Base-by-base conservation (phyloP, 2,888 invertebrate species). In the Frankliniella intonsa region DNA sequence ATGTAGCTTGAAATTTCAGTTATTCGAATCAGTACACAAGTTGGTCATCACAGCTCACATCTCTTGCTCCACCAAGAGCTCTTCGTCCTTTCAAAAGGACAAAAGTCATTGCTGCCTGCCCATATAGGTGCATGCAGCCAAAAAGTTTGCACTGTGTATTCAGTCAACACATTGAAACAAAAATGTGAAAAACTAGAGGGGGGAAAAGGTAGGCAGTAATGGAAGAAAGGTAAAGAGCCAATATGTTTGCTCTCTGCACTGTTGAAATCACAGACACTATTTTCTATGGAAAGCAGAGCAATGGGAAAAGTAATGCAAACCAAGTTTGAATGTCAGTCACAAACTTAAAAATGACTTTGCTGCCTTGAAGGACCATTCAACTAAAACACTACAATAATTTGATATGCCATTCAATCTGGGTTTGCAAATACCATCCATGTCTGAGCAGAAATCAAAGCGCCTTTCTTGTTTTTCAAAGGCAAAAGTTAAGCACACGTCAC, bases 31-130 rank as follows among this genome's bases (percentile, higher is more conserved):
- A 76, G 69, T 76, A 25, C 25, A 76, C 22, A 19, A 22, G 69
- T 76, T 76, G 69, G 69, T 76, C 69, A 76, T 76, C 69, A 76
- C 69, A 76, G 69, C 69, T 76, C 69, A 76, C 69, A 25, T 22
- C 69, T 76, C 69, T 76, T 76, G 69, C 69, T 76, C 69, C 69
- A 76, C 69, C 22, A 76, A 76, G 69, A 76, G 69, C 25, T 76
- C 69, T 76, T 76, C 69, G 25, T 76, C 69, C 69, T 22, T 25
- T 22, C 25, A 25, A 10, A 10, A 25, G 69, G 69, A 76, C 69
- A 25, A 76, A 25, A 76, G 69, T 76, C 69, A 76, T 25, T 76
- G 69, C 69, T 76, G 69, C 69, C 22, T 25, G 69, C 69, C 69
- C 69, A 76, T 22, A 22, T 25, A 10, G 69, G 69, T 76, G 25